Conservation (phyloP, 2,797 vertebrate genomes). For the Otolemur crassicaudatus region DNA sequence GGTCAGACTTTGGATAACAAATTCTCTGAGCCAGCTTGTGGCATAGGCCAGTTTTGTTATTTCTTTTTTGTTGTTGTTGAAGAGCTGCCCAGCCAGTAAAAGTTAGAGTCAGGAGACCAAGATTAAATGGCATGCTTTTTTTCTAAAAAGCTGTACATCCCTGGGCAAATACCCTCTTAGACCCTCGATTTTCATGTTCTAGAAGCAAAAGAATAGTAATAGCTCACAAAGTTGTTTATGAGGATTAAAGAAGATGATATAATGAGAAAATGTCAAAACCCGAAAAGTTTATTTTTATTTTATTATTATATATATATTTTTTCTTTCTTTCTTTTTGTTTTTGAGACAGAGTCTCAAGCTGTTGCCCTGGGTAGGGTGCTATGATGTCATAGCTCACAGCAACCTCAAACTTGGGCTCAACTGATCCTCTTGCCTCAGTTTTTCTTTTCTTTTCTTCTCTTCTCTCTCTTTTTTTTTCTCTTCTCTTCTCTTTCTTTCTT, state of each 20-base stretch:
- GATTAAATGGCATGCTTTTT: neutral
- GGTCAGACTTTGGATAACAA: neutral
- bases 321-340: too few species aligned
- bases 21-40: neutral
- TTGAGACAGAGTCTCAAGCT: too few species aligned
- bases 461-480: too few species aligned
- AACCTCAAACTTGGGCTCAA: too few species aligned
- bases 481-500: too few species aligned
- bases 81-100: neutral
- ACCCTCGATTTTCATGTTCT: neutral
- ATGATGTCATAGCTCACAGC: too few species aligned
- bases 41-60: neutral
- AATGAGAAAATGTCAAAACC: neutral
- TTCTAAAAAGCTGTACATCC: neutral
- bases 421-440: too few species aligned
- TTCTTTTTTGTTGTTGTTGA: neutral
- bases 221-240: neutral
- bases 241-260: neutral
- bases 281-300: too few species aligned
- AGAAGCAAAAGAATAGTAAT: slow-evolving; percentile 20
- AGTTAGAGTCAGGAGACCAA: neutral
- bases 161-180: neutral
- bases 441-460: too few species aligned
- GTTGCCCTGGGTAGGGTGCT: too few species aligned
- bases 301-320: too few species aligned